phyloP scores from a whole-genome alignment of 2,888 invertebrate genomes.

The Acleris cristana region DNA sequence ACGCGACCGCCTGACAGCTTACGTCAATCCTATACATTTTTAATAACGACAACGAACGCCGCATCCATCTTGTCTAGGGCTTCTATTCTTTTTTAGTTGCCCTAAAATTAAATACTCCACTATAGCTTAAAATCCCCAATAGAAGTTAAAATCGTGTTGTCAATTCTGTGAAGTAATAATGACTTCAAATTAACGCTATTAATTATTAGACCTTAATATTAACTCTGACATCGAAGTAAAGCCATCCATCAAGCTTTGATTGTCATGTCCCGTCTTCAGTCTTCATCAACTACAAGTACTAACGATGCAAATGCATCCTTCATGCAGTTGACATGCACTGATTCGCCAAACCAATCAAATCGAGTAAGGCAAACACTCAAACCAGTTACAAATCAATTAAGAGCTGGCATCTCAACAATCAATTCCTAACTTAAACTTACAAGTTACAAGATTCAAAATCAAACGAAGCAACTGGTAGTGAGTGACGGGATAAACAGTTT shows the following conservation, averaged over 20 bases:
- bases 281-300: slow-evolving; percentile 22
- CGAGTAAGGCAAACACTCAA: slow-evolving; percentile 34
- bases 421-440: slow-evolving; percentile 1
- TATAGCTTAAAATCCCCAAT: too few relatives aligned
- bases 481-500: neutral
- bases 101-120: too few relatives aligned
- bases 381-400: slow-evolving; percentile 37
- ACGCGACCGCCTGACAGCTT: too few relatives aligned
- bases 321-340: slow-evolving; percentile 35
- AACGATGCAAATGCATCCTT: slow-evolving; percentile 31
- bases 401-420: slow-evolving; percentile 1
- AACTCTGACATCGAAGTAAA: neutral
- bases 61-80: too few relatives aligned
- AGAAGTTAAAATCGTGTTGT: too few relatives aligned
- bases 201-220: too few relatives aligned
- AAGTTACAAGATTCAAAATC: slow-evolving; percentile 11
- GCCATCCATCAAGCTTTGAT: slow-evolving; percentile 15
- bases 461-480: neutral
- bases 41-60: too few relatives aligned
- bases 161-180: too few relatives aligned
- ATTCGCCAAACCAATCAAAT: slow-evolving; percentile 37
- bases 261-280: slow-evolving; percentile 20
- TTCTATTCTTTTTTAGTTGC: too few relatives aligned
- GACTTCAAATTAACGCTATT: too few relatives aligned
- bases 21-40: too few relatives aligned